A percentile compares a stretch with the other conserved stretches of the same genome.
Conservation (phyloP, 2,888 invertebrate genomes). For the Stenurella melanura region DNA sequence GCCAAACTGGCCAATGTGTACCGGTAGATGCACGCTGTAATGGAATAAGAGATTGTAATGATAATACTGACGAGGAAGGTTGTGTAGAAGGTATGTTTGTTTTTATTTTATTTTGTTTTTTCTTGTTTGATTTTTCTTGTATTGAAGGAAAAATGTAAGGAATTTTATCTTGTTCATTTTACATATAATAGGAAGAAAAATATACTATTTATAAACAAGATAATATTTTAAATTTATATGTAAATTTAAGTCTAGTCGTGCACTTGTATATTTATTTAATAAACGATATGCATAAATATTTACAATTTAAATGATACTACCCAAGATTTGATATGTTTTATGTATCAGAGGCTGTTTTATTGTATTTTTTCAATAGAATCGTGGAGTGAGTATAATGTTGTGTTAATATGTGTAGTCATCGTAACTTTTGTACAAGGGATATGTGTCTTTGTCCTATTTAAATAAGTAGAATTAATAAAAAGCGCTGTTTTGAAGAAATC, state of each 20-base stretch:
- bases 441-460: too few species aligned
- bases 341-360: too few species aligned
- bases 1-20: slow-evolving; percentile 74
- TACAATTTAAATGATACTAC: background rate
- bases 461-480: too few species aligned
- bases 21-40: slow-evolving; percentile 74
- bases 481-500: too few species aligned
- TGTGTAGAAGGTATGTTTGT: slow-evolving; percentile 65
- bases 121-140: background rate
- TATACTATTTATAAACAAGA: background rate
- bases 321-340: background rate
- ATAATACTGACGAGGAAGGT: slow-evolving; percentile 77
- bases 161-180: background rate
- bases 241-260: background rate
- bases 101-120: slow-evolving; percentile 55
- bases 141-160: background rate
- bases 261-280: too few species aligned
- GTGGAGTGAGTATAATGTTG: too few species aligned
- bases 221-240: background rate
- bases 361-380: too few species aligned
- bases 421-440: too few species aligned
- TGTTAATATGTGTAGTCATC: too few species aligned
- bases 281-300: too few species aligned
- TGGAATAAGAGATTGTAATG: slow-evolving; percentile 77
- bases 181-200: background rate